Evolutionary conservation across 37 sponge, comb jelly and placozoan genomes (phyloP).

Genomic region (Cladorhizidae sp.): DNA sequence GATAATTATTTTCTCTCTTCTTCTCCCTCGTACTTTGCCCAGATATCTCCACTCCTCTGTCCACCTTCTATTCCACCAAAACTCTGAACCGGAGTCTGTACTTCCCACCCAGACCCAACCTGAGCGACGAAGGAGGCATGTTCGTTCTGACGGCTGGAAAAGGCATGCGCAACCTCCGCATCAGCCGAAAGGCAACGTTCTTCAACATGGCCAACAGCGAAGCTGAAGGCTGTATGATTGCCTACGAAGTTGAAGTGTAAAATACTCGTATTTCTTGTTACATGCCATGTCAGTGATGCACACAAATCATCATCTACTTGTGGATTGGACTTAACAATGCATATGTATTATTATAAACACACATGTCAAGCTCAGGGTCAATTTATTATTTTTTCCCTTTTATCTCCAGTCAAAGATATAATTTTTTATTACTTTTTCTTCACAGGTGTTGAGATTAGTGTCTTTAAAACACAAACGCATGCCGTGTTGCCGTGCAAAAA

Average conservation of each 20-base stretch:
- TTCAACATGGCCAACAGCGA: not conserved
- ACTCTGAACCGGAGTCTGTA: not conserved
- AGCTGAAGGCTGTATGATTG: conserved; percentile 31
- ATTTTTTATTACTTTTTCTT: too few relatives aligned
- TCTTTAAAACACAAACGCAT: too few relatives aligned
- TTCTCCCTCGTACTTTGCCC: not conserved
- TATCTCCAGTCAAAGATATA: too few relatives aligned
- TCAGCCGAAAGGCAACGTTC: not conserved
- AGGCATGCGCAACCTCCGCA: conserved; percentile 46
- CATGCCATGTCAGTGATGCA: too few relatives aligned
- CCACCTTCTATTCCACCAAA: not conserved
- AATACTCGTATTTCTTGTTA: too few relatives aligned
- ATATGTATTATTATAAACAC: too few relatives aligned
- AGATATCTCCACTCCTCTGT: not conserved
- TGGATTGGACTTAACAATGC: too few relatives aligned
- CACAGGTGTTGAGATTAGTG: too few relatives aligned
- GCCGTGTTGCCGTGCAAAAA: too few relatives aligned
- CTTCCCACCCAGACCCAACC: not conserved
- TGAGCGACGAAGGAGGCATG: conserved; percentile 19
- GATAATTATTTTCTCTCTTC: not conserved
- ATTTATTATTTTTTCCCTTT: too few relatives aligned
- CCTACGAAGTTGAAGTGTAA: conserved; percentile 36
- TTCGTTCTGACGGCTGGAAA: conserved; percentile 64
- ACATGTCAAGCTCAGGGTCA: too few relatives aligned
- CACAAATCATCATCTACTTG: too few relatives aligned